Base-by-base conservation (phyloP, 1,140 invertebrate genomes). In the Habropoda laboriosa region DNA sequence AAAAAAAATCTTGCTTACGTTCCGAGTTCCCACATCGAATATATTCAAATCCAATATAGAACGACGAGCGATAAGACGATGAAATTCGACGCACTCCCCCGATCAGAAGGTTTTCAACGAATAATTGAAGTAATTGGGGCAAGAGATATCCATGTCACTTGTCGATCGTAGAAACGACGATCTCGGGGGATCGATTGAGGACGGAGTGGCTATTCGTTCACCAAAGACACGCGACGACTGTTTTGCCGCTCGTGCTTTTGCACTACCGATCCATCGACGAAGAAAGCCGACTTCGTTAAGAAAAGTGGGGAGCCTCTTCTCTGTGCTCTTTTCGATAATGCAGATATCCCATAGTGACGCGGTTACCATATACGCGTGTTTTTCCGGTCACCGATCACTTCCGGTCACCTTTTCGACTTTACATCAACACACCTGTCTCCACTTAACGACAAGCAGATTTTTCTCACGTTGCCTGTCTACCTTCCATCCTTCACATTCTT, bases 191-290 rank as follows among this genome's bases (percentile, higher is more conserved):
- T 58, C 55, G 64, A 47, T 73, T 24, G 71, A 55, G 80, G 24
- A 80, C 47, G n/a, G 42, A 74, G 40, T 32, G 64, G 42, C 57
- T 79, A 38, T 76, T 76, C 80, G 75, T 82, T 73, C 45, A 76
- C 76, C 64, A 77, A 82, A 86, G 85, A 68, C 80, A 70, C 80
- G 57, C 75, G 76, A 63, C 76, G 83, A 86, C 85, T 86, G 85
- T 86, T 85, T 86, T 80, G 74, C 61, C 58, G 49, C 53, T 55
- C 8, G 80, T 79, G 64, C 32, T 70, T 80, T 81, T 68, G 77
- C 80, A 60, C 64, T 74, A 74, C 79, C 76, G 76, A 86, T 86
- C 77, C 83, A 82, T 76, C 85, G 80, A 57, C 80, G 75, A 85
- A 72, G 79, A 79, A 82, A 85, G 84, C 72, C 75, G 47, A 79